phyloP scores from a whole-genome alignment of 2,888 invertebrate species.

The Euphydryas editha region DNA sequence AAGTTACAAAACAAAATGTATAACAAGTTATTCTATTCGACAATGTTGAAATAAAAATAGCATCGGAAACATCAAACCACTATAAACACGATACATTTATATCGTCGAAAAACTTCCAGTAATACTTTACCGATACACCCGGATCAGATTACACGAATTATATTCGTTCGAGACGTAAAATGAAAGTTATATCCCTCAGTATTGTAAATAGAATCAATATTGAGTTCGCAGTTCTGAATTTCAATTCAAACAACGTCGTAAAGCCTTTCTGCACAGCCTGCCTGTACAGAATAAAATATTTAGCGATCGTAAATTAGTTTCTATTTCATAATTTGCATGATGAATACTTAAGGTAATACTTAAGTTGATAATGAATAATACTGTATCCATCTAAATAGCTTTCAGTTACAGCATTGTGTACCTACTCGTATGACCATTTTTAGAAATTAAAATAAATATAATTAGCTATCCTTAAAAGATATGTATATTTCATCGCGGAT shows the following conservation, averaged over 20 bases:
- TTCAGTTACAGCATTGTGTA: too few species aligned
- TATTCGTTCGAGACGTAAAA: slow-evolving; percentile 20
- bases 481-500: too few species aligned
- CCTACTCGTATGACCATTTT: too few species aligned
- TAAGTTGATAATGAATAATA: too few species aligned
- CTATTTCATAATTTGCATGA: too few species aligned
- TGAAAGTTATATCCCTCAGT: slow-evolving; percentile 15
- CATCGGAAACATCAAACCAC: neutral
- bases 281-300: neutral
- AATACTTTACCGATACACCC: neutral
- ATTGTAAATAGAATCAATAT: slow-evolving; percentile 26
- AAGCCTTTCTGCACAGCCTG: too few species aligned
- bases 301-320: too few species aligned
- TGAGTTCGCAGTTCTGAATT: slow-evolving; percentile 19
- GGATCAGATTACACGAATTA: slow-evolving; percentile 10
- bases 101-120: neutral
- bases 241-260: slow-evolving; percentile 14
- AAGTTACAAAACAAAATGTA: neutral
- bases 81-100: neutral
- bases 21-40: neutral
- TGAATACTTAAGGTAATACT: too few species aligned
- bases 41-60: neutral
- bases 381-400: too few species aligned
- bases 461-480: too few species aligned
- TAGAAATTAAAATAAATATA: too few species aligned